Conservation (phyloP, 2,888 invertebrate genomes). For the Therioaphis trifolii region DNA sequence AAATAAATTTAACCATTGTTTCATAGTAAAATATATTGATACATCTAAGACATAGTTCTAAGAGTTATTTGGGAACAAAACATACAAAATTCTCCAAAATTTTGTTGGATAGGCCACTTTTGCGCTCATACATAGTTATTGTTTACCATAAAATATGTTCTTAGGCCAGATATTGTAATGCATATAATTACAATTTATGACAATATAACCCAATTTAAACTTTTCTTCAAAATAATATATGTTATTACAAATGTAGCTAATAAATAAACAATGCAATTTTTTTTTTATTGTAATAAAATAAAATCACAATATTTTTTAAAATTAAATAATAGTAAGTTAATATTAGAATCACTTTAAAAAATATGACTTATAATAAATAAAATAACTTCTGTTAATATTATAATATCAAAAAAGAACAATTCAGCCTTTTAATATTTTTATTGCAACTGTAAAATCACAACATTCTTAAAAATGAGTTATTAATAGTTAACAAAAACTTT, state of each 20-base stretch:
- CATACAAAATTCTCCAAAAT: conserved; percentile 43
- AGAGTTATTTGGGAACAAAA: conserved; percentile 41
- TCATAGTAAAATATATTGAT: conserved; percentile 41
- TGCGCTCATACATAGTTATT: conserved; percentile 36
- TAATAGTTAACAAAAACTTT: no score
- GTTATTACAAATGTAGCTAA: conserved; percentile 38
- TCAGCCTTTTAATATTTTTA: no score
- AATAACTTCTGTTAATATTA: no score
- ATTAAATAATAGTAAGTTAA: no score
- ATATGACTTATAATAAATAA: no score
- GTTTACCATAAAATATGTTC: conserved; percentile 32
- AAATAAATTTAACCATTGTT: conserved; percentile 42
- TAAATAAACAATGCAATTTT: no score
- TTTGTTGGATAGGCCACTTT: conserved; percentile 48
- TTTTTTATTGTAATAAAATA: conserved; percentile 20
- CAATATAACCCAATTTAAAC: conserved; percentile 34
- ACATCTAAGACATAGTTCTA: conserved; percentile 47
- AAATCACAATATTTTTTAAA: no score
- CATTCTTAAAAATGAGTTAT: no score
- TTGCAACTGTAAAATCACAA: no score
- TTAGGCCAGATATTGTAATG: conserved; percentile 41
- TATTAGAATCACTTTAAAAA: no score
- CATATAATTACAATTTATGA: conserved; percentile 32
- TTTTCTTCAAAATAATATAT: conserved; percentile 27
- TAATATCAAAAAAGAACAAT: no score